phyloP scores from a whole-genome alignment of 2,797 vertebrate species.

The Adelosebastes latens region DNA sequence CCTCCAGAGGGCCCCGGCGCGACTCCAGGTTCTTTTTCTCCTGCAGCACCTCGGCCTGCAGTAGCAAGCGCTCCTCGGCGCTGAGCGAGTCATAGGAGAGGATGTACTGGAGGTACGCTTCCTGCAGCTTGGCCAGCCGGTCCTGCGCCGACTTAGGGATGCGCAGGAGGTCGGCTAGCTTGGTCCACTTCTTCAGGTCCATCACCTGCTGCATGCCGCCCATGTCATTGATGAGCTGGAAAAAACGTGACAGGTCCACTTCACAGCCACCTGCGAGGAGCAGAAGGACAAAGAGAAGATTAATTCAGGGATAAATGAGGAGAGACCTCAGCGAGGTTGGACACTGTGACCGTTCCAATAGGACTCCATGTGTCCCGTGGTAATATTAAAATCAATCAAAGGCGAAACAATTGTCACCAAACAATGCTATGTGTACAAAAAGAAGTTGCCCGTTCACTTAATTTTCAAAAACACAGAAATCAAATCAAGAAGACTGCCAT shows the following conservation, averaged over 20 bases:
- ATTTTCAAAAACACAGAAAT: neutral
- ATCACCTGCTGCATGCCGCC: conserved; percentile 99
- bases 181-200: conserved; percentile 99
- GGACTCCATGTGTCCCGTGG: neutral
- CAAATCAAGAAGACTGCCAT: conserved; percentile 19
- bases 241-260: conserved; percentile 98
- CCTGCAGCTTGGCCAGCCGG: conserved; percentile 98
- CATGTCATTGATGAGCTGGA: conserved; percentile 99
- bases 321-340: neutral
- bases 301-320: neutral
- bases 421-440: neutral
- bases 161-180: conserved; percentile 95
- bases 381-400: neutral
- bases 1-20: conserved; percentile 93
- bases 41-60: conserved; percentile 92
- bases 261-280: conserved; percentile 92
- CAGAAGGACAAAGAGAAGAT: conserved; percentile 38
- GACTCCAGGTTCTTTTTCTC: conserved; percentile 95
- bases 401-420: neutral
- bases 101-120: conserved; percentile 99
- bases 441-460: neutral
- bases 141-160: conserved; percentile 99
- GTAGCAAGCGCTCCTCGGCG: conserved; percentile 89
- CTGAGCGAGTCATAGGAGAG: conserved; percentile 96
- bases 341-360: neutral